A percentile compares a stretch with the other conserved stretches of the same genome.
These are phyloP conservation scores for Actinopyga echinites DNA, from an alignment of 53 echinoderm and acorn worm species.

Conservation along the genomic window DNA sequence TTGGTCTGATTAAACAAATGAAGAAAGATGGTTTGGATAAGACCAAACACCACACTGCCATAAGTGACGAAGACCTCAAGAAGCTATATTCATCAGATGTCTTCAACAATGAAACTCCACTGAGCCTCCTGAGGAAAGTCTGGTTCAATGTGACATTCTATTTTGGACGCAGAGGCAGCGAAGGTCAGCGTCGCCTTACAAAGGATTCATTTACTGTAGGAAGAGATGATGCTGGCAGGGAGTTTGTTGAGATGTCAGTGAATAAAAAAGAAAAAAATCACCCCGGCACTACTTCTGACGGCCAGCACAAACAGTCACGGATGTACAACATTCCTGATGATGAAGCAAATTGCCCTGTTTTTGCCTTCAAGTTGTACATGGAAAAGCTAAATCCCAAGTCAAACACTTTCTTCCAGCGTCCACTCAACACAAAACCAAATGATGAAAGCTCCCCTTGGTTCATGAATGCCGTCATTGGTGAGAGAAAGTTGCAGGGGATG, in stretches of 20 bases:
- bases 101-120: background rate
- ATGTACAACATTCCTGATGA: background rate
- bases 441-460: background rate
- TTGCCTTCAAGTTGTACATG: conserved; percentile 15
- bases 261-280: conserved; percentile 4
- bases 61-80: background rate
- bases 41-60: background rate
- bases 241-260: background rate
- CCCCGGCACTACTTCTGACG: background rate
- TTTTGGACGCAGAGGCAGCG: background rate
- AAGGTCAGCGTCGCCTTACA: background rate
- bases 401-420: background rate
- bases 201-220: conserved; percentile 1
- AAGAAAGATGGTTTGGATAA: background rate
- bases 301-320: background rate
- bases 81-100: no score
- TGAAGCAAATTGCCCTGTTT: conserved; percentile 4
- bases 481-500: background rate
- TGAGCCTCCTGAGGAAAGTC: background rate
- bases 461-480: background rate
- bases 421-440: background rate
- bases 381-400: background rate
- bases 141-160: background rate
- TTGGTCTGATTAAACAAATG: background rate
- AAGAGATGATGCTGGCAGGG: background rate